Percentiles rank a stretch among this genome's conserved stretches.
phyloP scores from a whole-genome alignment of 2,797 vertebrate species.

The Tauraco hartlaubi region DNA sequence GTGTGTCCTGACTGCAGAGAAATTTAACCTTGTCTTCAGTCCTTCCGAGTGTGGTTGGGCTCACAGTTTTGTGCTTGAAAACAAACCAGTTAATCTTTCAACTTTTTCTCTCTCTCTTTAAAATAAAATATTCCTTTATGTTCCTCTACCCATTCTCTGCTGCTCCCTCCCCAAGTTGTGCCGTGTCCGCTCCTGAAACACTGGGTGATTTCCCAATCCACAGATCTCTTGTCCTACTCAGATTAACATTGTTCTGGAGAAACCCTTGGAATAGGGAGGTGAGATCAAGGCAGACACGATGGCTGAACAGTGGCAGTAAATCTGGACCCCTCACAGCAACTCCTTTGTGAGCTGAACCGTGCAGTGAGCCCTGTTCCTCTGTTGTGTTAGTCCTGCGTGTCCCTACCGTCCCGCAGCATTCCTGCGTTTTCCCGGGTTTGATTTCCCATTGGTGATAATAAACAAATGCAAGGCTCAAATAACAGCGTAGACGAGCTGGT shows the following conservation, averaged over 20 bases:
- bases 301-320: background rate
- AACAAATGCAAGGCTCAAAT: background rate
- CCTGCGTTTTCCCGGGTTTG: background rate
- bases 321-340: background rate
- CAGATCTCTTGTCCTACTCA: background rate
- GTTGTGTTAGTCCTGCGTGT: background rate
- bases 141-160: background rate
- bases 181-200: background rate
- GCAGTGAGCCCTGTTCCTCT: background rate
- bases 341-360: background rate
- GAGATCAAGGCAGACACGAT: background rate
- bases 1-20: background rate
- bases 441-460: background rate
- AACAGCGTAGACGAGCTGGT: background rate
- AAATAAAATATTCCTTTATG: background rate
- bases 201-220: background rate
- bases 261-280: background rate
- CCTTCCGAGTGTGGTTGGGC: background rate
- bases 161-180: background rate
- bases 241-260: background rate
- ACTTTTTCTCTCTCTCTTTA: background rate
- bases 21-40: background rate
- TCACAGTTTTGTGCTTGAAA: background rate
- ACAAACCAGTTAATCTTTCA: background rate
- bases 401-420: background rate